A percentile compares a stretch with the other conserved stretches of the same genome.
phyloP scores from a whole-genome alignment of 2,888 invertebrate species.

The Clivina fossor region DNA sequence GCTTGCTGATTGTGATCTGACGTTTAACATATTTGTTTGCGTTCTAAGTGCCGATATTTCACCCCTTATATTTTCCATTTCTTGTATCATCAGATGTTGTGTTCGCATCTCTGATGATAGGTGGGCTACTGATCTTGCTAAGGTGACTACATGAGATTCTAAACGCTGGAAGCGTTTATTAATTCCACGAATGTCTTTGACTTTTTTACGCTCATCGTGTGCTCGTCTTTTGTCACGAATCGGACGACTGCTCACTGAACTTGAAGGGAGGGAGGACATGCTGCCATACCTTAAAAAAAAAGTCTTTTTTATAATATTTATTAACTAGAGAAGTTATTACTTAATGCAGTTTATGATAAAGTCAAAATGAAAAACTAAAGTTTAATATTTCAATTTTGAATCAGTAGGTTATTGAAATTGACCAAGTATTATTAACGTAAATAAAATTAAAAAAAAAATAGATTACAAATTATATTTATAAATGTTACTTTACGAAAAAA shows the following conservation, averaged over 20 bases:
- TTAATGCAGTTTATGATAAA: no score
- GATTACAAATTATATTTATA: slow-evolving; percentile 4
- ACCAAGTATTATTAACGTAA: slow-evolving; percentile 8
- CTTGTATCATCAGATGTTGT: slow-evolving; percentile 85
- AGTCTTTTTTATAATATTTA: no score
- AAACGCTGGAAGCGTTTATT: slow-evolving; percentile 85
- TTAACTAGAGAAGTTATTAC: no score
- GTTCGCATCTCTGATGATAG: slow-evolving; percentile 89
- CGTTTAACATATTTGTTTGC: slow-evolving; percentile 63
- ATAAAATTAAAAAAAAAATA: neutral
- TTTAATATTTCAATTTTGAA: slow-evolving; percentile 41
- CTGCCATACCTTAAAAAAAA: slow-evolving; percentile 67
- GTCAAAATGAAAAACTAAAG: no score
- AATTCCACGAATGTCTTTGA: slow-evolving; percentile 73
- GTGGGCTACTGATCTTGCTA: slow-evolving; percentile 88
- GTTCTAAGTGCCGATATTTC: slow-evolving; percentile 78
- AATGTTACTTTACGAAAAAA: slow-evolving; percentile 8
- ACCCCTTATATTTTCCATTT: slow-evolving; percentile 82
- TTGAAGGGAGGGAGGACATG: slow-evolving; percentile 80
- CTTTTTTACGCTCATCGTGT: slow-evolving; percentile 75
- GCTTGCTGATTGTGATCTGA: slow-evolving; percentile 68
- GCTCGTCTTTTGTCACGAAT: slow-evolving; percentile 69
- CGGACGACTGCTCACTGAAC: slow-evolving; percentile 78
- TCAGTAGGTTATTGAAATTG: slow-evolving; percentile 27
- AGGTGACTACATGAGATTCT: slow-evolving; percentile 88